Conservation (phyloP, 92 coral and sea anemone genomes). For the Montipora capitata region DNA sequence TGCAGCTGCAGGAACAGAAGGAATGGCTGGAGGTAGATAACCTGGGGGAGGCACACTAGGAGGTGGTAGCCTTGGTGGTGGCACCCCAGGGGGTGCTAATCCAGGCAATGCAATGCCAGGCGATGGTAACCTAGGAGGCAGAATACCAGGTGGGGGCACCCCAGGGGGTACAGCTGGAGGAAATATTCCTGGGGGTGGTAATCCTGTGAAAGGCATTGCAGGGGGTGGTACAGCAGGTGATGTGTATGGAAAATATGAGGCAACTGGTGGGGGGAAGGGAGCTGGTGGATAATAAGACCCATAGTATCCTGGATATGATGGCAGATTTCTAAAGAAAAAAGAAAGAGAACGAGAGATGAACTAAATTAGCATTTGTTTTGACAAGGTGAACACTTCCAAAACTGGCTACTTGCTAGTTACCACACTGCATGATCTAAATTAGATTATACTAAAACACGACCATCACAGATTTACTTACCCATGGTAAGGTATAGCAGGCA, state of each 20-base stretch:
- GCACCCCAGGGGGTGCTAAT: constrained; percentile 51
- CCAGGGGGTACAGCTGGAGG: constrained; percentile 64
- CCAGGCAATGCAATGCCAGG: constrained; percentile 43
- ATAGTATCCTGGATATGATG: constrained; percentile 49
- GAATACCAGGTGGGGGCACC: constrained; percentile 52
- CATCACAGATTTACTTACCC: constrained; percentile 22
- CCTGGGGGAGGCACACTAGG: constrained; percentile 37
- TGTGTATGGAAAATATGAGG: constrained; percentile 15
- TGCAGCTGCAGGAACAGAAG: constrained; percentile 33
- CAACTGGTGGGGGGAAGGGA: constrained; percentile 34
- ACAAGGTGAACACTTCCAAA: neutral
- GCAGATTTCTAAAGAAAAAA: constrained; percentile 27
- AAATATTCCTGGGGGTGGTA: constrained; percentile 58
- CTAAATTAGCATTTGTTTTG: neutral
- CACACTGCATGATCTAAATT: no score
- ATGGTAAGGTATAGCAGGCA: constrained; percentile 39
- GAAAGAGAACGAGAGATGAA: neutral
- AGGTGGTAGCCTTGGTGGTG: constrained; percentile 41
- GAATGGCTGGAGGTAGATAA: constrained; percentile 27
- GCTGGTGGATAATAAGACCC: constrained; percentile 39
- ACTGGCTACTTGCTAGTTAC: no score
- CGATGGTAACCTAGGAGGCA: constrained; percentile 34
- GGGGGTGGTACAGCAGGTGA: constrained; percentile 63
- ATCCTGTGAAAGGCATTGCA: constrained; percentile 54
- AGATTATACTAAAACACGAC: no score